These are phyloP conservation scores for Panurus biarmicus DNA, from an alignment of 2,113 vertebrate species.

Conservation along the genomic window DNA sequence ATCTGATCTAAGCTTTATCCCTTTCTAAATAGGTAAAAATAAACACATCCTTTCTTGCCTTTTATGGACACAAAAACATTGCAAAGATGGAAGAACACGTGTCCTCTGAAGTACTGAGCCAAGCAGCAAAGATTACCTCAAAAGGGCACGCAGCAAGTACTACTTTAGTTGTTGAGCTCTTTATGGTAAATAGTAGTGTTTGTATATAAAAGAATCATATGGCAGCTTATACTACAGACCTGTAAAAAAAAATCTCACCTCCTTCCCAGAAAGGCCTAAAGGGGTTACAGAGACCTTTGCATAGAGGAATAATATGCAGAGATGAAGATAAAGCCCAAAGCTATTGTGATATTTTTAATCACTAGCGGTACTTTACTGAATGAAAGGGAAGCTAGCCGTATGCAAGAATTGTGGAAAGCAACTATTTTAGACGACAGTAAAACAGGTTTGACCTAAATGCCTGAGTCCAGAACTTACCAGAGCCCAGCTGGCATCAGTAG, in stretches of 20 bases:
- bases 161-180: not conserved
- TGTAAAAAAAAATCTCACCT: not conserved
- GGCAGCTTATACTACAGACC: not conserved
- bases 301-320: not conserved
- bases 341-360: not conserved
- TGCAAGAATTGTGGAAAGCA: not conserved
- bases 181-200: not conserved
- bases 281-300: not conserved
- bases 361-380: not conserved
- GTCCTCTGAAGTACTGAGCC: not conserved
- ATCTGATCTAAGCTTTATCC: not conserved
- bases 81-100: not conserved
- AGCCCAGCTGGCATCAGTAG: not conserved
- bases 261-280: not conserved
- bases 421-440: not conserved
- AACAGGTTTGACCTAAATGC: not conserved
- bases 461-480: not conserved
- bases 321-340: not conserved
- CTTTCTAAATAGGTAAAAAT: conserved; percentile 28
- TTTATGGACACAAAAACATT: conserved; percentile 5
- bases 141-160: not conserved
- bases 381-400: not conserved
- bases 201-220: not conserved
- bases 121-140: not conserved
- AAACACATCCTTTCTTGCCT: conserved; percentile 6